These are phyloP conservation scores for Sander vitreus DNA, from an alignment of 2,113 vertebrate species.

Conservation along the genomic window DNA sequence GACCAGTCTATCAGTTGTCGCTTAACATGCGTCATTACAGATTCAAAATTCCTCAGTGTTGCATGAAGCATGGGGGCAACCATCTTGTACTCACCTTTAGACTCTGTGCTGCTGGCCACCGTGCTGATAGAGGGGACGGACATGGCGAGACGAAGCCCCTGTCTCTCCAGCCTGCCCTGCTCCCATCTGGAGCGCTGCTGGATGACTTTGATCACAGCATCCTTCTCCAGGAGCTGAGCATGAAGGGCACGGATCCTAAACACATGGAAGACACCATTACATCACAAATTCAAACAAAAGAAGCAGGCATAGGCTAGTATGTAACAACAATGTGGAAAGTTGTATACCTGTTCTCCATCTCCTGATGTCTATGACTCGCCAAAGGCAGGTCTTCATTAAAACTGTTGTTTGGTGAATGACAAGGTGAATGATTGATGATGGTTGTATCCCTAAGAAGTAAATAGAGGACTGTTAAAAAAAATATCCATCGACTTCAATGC, in stretches of 20 bases:
- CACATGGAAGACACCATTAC: background rate
- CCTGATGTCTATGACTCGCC: conserved; percentile 91
- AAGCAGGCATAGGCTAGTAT: background rate
- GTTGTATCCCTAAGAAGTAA: conserved; percentile 90
- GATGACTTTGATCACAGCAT: conserved; percentile 95
- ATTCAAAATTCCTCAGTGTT: conserved; percentile 14
- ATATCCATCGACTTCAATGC: background rate
- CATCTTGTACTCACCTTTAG: conserved; percentile 75
- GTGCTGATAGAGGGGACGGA: conserved; percentile 92
- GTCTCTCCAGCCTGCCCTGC: conserved; percentile 85
- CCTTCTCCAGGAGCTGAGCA: conserved; percentile 95
- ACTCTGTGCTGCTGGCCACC: conserved; percentile 26
- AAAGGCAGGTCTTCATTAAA: conserved; percentile 92
- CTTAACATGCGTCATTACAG: conserved; percentile 46
- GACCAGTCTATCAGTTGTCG: conserved; percentile 74
- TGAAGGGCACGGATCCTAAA: conserved; percentile 92
- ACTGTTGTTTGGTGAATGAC: conserved; percentile 93
- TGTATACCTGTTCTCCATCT: conserved; percentile 96
- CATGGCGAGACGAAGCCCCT: conserved; percentile 89
- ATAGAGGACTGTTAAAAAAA: conserved; percentile 6
- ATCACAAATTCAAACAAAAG: background rate
- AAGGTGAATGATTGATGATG: conserved; percentile 95
- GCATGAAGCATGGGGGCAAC: conserved; percentile 5
- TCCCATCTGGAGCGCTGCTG: conserved; percentile 92
- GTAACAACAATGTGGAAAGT: accelerated